Evolutionary conservation across 2,113 vertebrate genomes (phyloP), one percentile per base, ranked within the genome.

Genomic region (Rana temporaria): DNA sequence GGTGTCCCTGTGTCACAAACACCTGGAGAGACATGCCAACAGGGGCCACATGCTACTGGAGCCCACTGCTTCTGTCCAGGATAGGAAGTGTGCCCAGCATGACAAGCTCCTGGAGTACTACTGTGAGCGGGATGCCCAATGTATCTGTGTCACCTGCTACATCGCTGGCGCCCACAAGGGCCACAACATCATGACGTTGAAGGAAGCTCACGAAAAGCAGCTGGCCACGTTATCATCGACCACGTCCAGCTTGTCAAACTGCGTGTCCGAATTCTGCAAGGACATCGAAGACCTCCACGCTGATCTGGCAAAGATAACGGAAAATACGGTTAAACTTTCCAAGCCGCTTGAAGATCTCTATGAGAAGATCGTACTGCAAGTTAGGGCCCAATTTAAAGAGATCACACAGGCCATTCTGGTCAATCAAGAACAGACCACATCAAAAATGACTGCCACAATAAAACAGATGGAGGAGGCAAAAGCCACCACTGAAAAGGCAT

Each of bases 1-100:
- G n/a, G 93, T 85, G 0, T 94, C 93, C 14, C 90, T 96, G 86
- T 96, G 95, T 72, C 92, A 93, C 82, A 93, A 94, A 52, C 95
- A 96, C 73, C 87, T 96, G 87, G 92, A 87, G 82, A 95, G 93
- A 0, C 95, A 95, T 84, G 92, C 90, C 0, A 88, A 93, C 88
- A 95, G 91, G 84, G 88, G 91, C 19, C 95, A 95, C 66, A n/a
- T 93, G 84, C 87, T 96, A 88, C 92, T 95, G 86, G 93, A 95
- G 15, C 91, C 93, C 68, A 92, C 91, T 5, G 87, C 77, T 1
- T 83, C 68, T 57, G 86, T 78, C 30, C 89, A 92, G 85, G 87
- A 92, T 42, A 90, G 93, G 87, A 95, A 89, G 85, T 96, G 96
- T 71, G 86, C 7, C 0, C 90, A 95, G 86, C 95, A 96, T 24